These are phyloP conservation scores for Apis florea DNA, from an alignment of 1,140 invertebrate species.

Conservation along the genomic window DNA sequence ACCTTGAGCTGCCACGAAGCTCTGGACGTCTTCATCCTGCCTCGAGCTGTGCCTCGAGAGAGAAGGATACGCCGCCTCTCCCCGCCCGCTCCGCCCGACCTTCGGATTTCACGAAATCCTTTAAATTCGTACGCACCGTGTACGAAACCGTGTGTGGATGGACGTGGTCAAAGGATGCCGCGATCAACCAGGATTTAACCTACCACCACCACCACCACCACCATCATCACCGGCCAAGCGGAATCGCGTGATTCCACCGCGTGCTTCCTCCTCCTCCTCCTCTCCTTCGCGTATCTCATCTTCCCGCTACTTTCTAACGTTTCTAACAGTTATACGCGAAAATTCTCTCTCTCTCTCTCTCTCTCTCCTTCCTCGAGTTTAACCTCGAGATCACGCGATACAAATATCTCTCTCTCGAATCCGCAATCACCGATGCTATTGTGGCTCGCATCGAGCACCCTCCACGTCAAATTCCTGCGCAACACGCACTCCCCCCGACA, in stretches of 20 bases:
- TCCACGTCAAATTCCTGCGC: slow-evolving; percentile 5
- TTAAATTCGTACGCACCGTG: slow-evolving; percentile 63
- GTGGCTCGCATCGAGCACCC: background rate
- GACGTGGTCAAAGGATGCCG: slow-evolving; percentile 58
- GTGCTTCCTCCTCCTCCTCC: slow-evolving; percentile 5
- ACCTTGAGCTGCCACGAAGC: slow-evolving; percentile 80
- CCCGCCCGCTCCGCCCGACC: slow-evolving; percentile 25
- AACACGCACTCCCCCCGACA: background rate
- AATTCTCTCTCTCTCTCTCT: background rate
- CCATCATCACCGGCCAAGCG: no score
- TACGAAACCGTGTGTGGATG: no score
- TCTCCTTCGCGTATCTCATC: background rate
- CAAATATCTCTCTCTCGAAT: background rate
- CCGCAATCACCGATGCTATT: slow-evolving; percentile 27
- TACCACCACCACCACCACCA: no score
- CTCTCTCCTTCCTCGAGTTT: background rate
- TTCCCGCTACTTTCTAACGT: background rate
- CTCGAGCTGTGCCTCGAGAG: slow-evolving; percentile 71
- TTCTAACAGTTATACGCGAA: background rate
- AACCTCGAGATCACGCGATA: background rate
- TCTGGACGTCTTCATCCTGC: slow-evolving; percentile 80
- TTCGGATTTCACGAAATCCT: slow-evolving; percentile 63
- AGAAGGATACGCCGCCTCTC: slow-evolving; percentile 50
- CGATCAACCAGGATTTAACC: slow-evolving; percentile 46
- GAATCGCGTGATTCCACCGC: slow-evolving; percentile 49